phyloP scores from a whole-genome alignment of 2,797 vertebrate species.

The Sphenodon punctatus region DNA sequence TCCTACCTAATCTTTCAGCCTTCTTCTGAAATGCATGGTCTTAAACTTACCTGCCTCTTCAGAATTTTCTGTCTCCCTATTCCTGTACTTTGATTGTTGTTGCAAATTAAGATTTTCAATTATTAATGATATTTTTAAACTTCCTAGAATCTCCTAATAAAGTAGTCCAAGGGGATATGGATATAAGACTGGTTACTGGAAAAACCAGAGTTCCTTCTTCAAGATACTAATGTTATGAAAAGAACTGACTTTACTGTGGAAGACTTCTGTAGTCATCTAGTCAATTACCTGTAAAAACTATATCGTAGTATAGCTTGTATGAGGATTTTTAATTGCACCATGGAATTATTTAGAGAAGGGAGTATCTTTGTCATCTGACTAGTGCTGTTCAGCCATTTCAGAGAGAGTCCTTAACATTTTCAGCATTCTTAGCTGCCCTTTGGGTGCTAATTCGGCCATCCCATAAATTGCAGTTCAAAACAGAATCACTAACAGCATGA shows the following conservation, averaged over 20 bases:
- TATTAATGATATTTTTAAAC: slow-evolving; percentile 55
- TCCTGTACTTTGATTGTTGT: slow-evolving; percentile 28
- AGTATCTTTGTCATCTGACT: slow-evolving; percentile 1
- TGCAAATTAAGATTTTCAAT: slow-evolving; percentile 39
- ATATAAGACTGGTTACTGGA: slow-evolving; percentile 13
- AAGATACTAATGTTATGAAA: neutral
- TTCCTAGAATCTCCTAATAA: slow-evolving; percentile 42
- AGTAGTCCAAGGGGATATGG: neutral
- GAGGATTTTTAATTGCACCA: slow-evolving; percentile 8
- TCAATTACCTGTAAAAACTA: too few relatives aligned
- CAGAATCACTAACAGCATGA: neutral
- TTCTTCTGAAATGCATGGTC: neutral
- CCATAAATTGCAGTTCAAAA: neutral
- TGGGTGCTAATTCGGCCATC: slow-evolving; percentile 16
- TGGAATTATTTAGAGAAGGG: slow-evolving; percentile 16
- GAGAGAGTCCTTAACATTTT: neutral
- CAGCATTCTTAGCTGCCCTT: neutral
- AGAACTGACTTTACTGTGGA: neutral
- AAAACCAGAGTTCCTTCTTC: neutral
- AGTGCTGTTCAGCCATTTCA: neutral
- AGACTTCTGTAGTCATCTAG: slow-evolving; percentile 27
- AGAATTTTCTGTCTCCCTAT: neutral
- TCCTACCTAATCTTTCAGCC: neutral
- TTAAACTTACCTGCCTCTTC: neutral
- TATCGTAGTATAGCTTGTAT: neutral